Conservation (phyloP, 2,797 vertebrate genomes). For the Melanotaenia maccullochi region DNA sequence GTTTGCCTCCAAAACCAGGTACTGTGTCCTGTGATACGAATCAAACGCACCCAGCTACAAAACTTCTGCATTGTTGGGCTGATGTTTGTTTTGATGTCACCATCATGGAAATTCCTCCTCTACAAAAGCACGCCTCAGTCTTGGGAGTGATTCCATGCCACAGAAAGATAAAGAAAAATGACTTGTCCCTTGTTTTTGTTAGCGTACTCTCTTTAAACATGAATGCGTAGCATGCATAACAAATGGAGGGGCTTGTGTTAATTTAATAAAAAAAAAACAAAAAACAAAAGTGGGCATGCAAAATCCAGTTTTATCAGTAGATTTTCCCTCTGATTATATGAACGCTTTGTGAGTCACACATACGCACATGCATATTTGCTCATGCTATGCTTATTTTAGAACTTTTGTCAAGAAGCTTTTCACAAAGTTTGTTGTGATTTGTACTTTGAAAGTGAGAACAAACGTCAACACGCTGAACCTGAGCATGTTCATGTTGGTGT, state of each 20-base stretch:
- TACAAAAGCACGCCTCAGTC: accelerated
- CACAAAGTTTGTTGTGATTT: not conserved
- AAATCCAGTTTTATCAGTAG: not conserved
- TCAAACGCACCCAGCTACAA: not conserved
- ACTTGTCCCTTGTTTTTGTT: not conserved
- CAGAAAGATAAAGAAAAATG: not conserved
- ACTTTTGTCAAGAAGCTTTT: slow-evolving; percentile 13
- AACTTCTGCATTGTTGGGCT: not conserved
- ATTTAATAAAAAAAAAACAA: not conserved
- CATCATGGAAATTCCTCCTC: not conserved
- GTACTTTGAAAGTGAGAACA: not conserved
- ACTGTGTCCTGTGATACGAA: not conserved
- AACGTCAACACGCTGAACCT: not conserved
- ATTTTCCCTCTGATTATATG: not conserved
- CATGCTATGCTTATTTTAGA: slow-evolving; percentile 16
- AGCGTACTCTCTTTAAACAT: not conserved
- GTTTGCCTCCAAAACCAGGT: slow-evolving; percentile 69
- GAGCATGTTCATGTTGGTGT: not conserved
- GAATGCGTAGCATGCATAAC: not conserved
- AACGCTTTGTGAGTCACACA: not conserved
- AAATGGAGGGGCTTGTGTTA: not conserved
- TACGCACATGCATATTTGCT: not conserved
- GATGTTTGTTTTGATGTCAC: slow-evolving; percentile 12
- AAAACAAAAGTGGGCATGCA: not conserved
- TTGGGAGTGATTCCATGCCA: not conserved